Base-by-base conservation (phyloP, 2,888 invertebrate species). In the Lepidocyrtinus sp. region DNA sequence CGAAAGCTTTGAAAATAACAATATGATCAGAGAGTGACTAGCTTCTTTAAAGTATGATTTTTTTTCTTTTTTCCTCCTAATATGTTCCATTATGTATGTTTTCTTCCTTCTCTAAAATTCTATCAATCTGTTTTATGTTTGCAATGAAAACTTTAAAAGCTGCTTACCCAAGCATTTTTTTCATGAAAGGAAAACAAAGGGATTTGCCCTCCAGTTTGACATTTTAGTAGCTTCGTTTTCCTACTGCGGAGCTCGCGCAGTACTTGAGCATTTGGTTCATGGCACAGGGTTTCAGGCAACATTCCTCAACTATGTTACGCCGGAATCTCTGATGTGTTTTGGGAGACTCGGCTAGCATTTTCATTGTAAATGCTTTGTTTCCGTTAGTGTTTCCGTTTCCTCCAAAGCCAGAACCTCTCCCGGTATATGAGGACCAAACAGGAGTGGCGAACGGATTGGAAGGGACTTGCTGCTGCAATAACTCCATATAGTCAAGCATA, bases 271-370 rank as follows among this genome's bases (percentile, higher is more conserved):
- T 82, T 50, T 78, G 75, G 2, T 27, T 45, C 2, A 73, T 36
- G 22, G 76, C 73, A 62, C 84, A 84, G 22, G 84, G 75, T 17
- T 81, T 79, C 27, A 75, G 71, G 67, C 84, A 84, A 26, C 84
- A 84, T 15, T 84, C 84, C n/a, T 82, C 78, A 24, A 81, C 78
- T 9, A 84, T 78, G 67, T 77, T 81, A 2, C 84, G 70, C 1
- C 84, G 67, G 22, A 80, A 74, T 1, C 81, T 50, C 19, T 64
- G 81, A 61, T 75, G 77, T 5, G 59, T 61, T 24, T 74, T 77
- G 0, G 69, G 63, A 0, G 69, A 26, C 26, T 82, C 82, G 1
- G 70, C 45, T n/a, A 81, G 63, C 68, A 73, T 62, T 19, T 74
- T 77, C 3, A 77, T 26, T 17, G 74, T 71, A 12, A 77, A 55